phyloP scores from a whole-genome alignment of 2,113 vertebrate species.

The Amia ocellicauda region DNA sequence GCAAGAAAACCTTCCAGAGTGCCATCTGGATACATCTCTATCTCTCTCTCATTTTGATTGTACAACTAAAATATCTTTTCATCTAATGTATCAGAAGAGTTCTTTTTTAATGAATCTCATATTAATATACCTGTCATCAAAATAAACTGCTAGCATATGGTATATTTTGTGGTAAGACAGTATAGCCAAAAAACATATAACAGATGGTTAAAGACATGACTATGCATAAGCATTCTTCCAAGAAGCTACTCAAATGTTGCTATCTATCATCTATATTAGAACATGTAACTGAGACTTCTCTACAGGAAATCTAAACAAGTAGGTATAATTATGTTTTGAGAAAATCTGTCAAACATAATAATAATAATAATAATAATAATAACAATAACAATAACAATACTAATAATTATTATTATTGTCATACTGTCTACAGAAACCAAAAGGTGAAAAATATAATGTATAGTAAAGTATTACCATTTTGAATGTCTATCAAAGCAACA shows the following conservation, averaged over 20 bases:
- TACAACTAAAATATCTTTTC: not conserved
- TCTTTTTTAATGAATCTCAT: not conserved
- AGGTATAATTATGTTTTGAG: too few species aligned
- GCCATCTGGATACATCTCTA: not conserved
- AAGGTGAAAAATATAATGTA: too few species aligned
- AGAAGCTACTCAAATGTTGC: not conserved
- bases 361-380: too few species aligned
- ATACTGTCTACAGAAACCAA: too few species aligned
- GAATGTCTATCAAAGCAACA: too few species aligned
- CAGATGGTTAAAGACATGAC: not conserved
- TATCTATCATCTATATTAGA: not conserved
- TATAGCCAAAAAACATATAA: not conserved
- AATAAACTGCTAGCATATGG: not conserved
- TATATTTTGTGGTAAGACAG: not conserved
- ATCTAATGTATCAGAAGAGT: not conserved
- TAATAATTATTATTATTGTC: too few species aligned
- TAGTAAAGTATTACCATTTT: too few species aligned
- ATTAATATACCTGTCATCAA: conserved; percentile 3
- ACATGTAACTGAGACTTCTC: too few species aligned
- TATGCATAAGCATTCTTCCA: too few species aligned
- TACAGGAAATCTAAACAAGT: too few species aligned
- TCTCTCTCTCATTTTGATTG: not conserved
- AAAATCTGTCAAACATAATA: too few species aligned
- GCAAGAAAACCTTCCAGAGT: not conserved
- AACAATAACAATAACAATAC: too few species aligned